Evolutionary conservation across 2,888 invertebrate species (phyloP), one percentile per base, ranked within the genome.

Genomic region (Cremastobaeus sp.): DNA sequence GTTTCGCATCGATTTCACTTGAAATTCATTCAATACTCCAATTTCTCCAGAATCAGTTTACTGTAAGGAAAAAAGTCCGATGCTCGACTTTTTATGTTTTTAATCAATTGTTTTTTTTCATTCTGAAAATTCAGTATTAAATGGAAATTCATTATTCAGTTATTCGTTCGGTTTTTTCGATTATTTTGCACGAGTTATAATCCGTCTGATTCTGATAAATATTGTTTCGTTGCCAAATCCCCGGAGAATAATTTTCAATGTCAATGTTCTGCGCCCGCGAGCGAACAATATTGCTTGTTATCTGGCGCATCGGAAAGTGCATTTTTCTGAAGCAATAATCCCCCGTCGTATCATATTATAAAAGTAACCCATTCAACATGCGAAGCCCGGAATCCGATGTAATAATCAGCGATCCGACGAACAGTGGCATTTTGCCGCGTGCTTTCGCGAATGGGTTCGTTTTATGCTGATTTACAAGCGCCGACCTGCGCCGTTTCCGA

Each of bases 301-400:
- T 50, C 39, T 32, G 8, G 4, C 20, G 8, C 47, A 25, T 25
- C 28, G 35, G 35, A 54, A 54, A 45, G 5, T 32, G 32, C 11
- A 20, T 48, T 66, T 66, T 48, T 57, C 6, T n/a, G 25, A 41
- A 48, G 37, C 43, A 59, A 68, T 69, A 68, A 68, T 68, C 68
- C 59, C 52, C 30, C 59, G 59, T 68, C 52, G 57, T 60, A 54
- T 45, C 60, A 69, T 60, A 69, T 69, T 68, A 68, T 68, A 52
- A 68, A 59, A 68, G 59, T 68, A 60, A 68, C 60, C 52, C 30
- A 68, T 68, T 62, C 50, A 50, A 30, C 50, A 70, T 60, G 48
- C 57, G 34, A 45, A 64, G 45, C 57, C 43, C 35, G 32, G 57
- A 64, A 71, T 57, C 55, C 64, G 35, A 45, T 45, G 50, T 65